Evolutionary conservation across 2,888 invertebrate species (phyloP).

Genomic region (Trissolcus brochymenae): DNA sequence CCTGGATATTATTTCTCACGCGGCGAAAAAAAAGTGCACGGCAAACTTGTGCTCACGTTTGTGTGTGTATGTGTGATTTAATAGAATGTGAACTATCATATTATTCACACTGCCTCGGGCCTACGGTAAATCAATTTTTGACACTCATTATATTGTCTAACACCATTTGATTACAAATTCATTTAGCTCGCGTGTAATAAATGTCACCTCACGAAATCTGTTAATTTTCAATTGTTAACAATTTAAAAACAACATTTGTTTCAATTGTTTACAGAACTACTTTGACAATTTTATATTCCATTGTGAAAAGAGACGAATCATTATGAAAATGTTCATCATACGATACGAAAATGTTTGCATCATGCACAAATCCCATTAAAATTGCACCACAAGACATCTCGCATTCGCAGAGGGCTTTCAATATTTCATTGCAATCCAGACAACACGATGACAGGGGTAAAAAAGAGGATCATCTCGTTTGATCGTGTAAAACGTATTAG

Average conservation of each 20-base stretch:
- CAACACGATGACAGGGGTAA: background rate
- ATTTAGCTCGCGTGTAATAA: constrained; percentile 30
- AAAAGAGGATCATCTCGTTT: constrained; percentile 26
- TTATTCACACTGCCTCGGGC: constrained; percentile 35
- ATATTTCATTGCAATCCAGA: background rate
- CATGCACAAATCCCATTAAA: too few species aligned
- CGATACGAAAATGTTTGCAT: too few species aligned
- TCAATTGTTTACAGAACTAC: too few species aligned
- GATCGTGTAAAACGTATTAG: constrained; percentile 49
- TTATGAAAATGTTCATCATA: too few species aligned
- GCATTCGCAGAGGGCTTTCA: too few species aligned
- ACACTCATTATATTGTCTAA: constrained; percentile 47
- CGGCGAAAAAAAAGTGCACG: constrained; percentile 10
- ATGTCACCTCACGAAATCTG: constrained; percentile 23
- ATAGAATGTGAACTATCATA: constrained; percentile 48
- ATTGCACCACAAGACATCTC: too few species aligned
- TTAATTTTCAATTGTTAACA: constrained; percentile 12
- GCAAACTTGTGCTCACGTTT: constrained; percentile 28
- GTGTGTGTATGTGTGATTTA: constrained; percentile 19
- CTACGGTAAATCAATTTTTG: constrained; percentile 45
- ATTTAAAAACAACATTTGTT: background rate
- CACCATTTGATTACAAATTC: constrained; percentile 32
- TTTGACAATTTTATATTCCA: too few species aligned
- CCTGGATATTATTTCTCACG: constrained; percentile 54
- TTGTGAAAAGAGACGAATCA: too few species aligned